A percentile compares a stretch with the other conserved stretches of the same genome.
phyloP scores from a whole-genome alignment of 37 sponge, comb jelly and placozoan species.

The Aplysina aerophoba region DNA sequence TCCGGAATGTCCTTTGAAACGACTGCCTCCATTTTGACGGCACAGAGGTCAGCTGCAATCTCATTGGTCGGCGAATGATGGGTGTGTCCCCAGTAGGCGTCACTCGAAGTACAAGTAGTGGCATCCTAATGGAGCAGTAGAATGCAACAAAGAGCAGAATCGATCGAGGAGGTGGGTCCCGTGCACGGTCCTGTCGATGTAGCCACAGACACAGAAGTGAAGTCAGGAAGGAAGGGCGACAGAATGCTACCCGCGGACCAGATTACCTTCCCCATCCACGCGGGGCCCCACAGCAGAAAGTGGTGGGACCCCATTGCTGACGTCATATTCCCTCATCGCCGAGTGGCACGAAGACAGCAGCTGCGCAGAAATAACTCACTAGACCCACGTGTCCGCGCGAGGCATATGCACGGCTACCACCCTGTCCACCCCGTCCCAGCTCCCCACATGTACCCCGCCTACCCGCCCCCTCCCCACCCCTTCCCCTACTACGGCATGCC shows the following conservation, averaged over 20 bases:
- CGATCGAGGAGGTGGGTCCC: too few species aligned
- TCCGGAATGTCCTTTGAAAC: conserved; percentile 72
- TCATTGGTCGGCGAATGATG: not conserved
- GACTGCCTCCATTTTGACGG: conserved; percentile 13
- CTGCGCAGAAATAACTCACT: not conserved
- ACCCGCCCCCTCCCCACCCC: not conserved
- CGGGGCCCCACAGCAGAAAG: not conserved
- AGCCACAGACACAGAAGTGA: too few species aligned
- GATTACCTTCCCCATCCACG: not conserved
- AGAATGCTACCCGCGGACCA: not conserved
- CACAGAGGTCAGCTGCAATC: not conserved
- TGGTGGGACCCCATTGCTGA: conserved; percentile 38
- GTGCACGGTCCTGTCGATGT: too few species aligned
- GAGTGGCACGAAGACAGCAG: not conserved
- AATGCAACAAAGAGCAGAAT: too few species aligned
- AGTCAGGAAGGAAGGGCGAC: not conserved
- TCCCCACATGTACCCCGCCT: conserved; percentile 1
- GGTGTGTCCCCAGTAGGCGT: too few species aligned
- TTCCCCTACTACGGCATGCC: not conserved
- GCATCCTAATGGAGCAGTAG: not conserved
- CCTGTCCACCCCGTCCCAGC: not conserved
- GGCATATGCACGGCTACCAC: not conserved
- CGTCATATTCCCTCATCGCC: conserved; percentile 25
- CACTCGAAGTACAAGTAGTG: not conserved
- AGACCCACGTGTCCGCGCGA: not conserved